phyloP scores from a whole-genome alignment of 2,113 vertebrate species.

The Istiophorus platypterus region DNA sequence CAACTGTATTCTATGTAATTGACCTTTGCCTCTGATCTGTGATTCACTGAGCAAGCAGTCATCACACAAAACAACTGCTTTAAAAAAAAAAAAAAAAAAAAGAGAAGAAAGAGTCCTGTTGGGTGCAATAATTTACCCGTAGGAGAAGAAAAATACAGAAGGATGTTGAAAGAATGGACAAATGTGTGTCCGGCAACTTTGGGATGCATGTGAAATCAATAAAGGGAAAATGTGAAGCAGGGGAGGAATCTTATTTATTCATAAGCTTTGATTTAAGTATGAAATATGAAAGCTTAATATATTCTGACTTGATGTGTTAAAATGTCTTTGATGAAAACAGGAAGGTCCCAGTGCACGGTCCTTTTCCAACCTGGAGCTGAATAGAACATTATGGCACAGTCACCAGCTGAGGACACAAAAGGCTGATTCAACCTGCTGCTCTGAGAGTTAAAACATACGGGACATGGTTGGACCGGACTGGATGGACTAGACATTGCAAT shows the following conservation, averaged over 20 bases:
- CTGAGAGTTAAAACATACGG: slow-evolving; percentile 28
- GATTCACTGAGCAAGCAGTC: slow-evolving; percentile 60
- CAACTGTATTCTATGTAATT: slow-evolving; percentile 63
- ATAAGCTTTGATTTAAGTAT: slow-evolving; percentile 54
- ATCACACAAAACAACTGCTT: slow-evolving; percentile 47
- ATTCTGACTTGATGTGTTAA: slow-evolving; percentile 59
- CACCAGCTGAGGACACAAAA: slow-evolving; percentile 52
- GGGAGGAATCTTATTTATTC: slow-evolving; percentile 49
- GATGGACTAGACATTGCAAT: background rate
- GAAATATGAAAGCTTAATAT: slow-evolving; percentile 67
- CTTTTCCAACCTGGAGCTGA: slow-evolving; percentile 62
- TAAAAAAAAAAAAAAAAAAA: background rate
- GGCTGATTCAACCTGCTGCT: slow-evolving; percentile 59
- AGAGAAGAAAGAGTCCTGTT: background rate
- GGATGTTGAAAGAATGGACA: slow-evolving; percentile 51
- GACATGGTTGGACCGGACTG: slow-evolving; percentile 28
- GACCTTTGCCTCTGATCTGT: slow-evolving; percentile 60
- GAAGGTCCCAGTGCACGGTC: slow-evolving; percentile 35
- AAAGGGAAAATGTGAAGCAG: slow-evolving; percentile 43
- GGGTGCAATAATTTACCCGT: slow-evolving; percentile 44
- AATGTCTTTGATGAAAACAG: slow-evolving; percentile 68
- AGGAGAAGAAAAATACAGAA: slow-evolving; percentile 34
- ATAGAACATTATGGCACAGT: slow-evolving; percentile 69
- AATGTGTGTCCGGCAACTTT: slow-evolving; percentile 54
- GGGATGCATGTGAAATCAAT: slow-evolving; percentile 72